Evolutionary conservation across 2,113 vertebrate genomes (phyloP).

Genomic region (Felis catus): F.catus_Fca126_mat1.0 CM031417.1:91577001-91577500

Average conservation of each 20-base stretch:
- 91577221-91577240: not conserved
- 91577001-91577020: not conserved
- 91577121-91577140: not conserved
- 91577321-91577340: not conserved
- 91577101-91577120: not conserved
- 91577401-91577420: not conserved
- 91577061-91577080: not conserved
- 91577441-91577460: not conserved
- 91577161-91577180: not conserved
- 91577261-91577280: not conserved
- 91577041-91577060: not conserved
- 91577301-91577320: not conserved
- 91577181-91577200: not conserved
- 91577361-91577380: not conserved
- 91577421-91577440: not conserved
- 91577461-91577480: not conserved
- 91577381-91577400: not conserved
- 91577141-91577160: not conserved
- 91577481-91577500: not conserved
- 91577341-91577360: not conserved
- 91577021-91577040: not conserved
- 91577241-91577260: not conserved
- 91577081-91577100: not conserved
- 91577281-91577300: not conserved
- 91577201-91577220: not conserved